Base-by-base conservation (phyloP, 2,888 invertebrate species). In the Pollenia amentaria region DNA sequence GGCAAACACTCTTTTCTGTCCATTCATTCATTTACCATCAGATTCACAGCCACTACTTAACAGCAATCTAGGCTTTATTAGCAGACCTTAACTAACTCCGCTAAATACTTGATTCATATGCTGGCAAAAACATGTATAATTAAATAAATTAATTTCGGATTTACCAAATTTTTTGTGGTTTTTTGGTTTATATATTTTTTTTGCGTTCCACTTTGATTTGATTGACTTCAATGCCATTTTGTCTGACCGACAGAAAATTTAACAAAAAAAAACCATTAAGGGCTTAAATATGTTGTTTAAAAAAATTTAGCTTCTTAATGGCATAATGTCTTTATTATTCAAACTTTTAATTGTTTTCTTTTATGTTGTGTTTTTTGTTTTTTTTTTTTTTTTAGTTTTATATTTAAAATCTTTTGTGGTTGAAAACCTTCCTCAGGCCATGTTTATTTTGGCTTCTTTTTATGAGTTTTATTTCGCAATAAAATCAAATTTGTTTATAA, bases 161-260 rank as follows among this genome's bases (percentile, higher is more conserved):
- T 38, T 57, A 57, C 10, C 3, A 11, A 44, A 11, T 44, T 8
- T 65, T 57, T 40, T 18, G 29, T 16, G 60, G 21, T 14, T 21
- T 21, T 57, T 44, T 14, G 4, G 38, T 53, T 38, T 29, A 42
- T 8, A 10, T 60, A 38, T 72, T 29, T 14, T 4, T 38, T 64
- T 51, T 9, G 3, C 0, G 14, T 40, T 72, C 55, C 14, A 21
- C 53, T 55, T 70, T 57, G 16, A 48, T 57, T 55, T 80, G 73
- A 80, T 80, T 80, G 70, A 60, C 60, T 72, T 64, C 53, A 80
- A 53, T 70, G 80, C 10, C 38, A 44, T 62, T 42, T 42, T 0
- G 38, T 21, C 1, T 60, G 18, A 9, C 29, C 44, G 6, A 3
- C 62, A 29, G 10, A 38, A 72, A 72, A 6, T 29, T 29, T 3